Evolutionary conservation across 2,888 invertebrate species (phyloP), one percentile per base, ranked within the genome.

Genomic region (Lysandra coridon): DNA sequence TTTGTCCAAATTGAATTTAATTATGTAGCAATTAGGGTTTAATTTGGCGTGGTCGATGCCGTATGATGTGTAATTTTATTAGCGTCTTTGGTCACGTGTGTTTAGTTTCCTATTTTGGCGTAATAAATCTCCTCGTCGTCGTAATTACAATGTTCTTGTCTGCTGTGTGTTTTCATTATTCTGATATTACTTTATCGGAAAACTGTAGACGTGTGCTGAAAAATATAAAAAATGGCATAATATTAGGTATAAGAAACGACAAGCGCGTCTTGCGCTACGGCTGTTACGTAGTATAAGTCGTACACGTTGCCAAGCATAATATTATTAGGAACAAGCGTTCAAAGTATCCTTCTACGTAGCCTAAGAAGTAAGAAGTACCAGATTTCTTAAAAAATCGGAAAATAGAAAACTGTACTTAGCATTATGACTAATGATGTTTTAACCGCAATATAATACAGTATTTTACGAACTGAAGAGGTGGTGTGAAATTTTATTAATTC

Each of bases 71-170:
- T 83, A 85, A 85, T 85, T 86, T 84, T 82, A 84, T 87, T 86
- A 84, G 83, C 83, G 83, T 83, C 83, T 83, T 84, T 82, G 87
- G 91, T 91, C 93, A 93, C 92, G 92, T 93, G 92, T 93, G 91
- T 89, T 92, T 90, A 90, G 90, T 92, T 92, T 92, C 89, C 92
- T 92, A 93, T 93, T 88, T 90, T 89, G 84, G 86, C 86, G 92
- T 89, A 91, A 94, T 94, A 94, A 94, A 94, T 94, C 94, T 94
- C 91, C 90, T 90, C 91, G 88, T 92, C 88, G 86, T 89, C 91
- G 92, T 94, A 94, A 94, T 94, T 94, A 94, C 94, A 91, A 93
- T 91, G 92, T 92, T 92, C 91, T 92, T 91, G 92, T 92, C 92
- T 90, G 91, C 89, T 92, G 91, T 94, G 90, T 93, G 89, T 94